Evolutionary conservation across 2,797 vertebrate species (phyloP).

Genomic region (Alectoris magna): DNA sequence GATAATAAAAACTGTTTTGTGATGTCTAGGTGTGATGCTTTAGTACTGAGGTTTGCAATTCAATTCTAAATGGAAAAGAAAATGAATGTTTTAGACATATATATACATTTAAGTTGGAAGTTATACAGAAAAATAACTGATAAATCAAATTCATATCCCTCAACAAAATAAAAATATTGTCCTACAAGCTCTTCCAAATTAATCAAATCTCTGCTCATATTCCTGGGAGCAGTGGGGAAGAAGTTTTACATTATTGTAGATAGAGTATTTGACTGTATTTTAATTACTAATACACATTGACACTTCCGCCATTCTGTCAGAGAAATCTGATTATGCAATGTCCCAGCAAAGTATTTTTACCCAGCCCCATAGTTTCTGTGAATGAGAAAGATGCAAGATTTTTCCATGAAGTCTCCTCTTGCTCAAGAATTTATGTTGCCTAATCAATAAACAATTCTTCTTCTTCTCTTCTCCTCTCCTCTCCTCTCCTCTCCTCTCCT

Average conservation of each 20-base stretch:
- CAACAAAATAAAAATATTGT: background rate
- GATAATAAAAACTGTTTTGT: background rate
- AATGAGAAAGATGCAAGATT: background rate
- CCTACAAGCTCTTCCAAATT: background rate
- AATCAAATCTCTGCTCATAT: background rate
- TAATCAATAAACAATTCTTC: background rate
- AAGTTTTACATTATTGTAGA: background rate
- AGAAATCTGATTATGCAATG: background rate
- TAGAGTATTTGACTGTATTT: background rate
- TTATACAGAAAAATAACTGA: accelerated
- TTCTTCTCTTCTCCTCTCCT: no score
- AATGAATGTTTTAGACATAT: background rate
- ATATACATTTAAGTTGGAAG: background rate
- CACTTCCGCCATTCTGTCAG: background rate
- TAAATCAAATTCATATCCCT: background rate
- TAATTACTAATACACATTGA: background rate
- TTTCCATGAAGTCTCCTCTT: background rate
- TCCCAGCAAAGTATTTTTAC: background rate
- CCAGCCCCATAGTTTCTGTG: accelerated
- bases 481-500: no score
- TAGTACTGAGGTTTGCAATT: background rate
- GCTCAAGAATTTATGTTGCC: background rate
- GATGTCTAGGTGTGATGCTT: background rate
- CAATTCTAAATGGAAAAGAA: background rate
- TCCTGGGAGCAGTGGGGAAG: background rate